Evolutionary conservation across 2,797 vertebrate genomes (phyloP).

Genomic region (Acridotheres tristis): DNA sequence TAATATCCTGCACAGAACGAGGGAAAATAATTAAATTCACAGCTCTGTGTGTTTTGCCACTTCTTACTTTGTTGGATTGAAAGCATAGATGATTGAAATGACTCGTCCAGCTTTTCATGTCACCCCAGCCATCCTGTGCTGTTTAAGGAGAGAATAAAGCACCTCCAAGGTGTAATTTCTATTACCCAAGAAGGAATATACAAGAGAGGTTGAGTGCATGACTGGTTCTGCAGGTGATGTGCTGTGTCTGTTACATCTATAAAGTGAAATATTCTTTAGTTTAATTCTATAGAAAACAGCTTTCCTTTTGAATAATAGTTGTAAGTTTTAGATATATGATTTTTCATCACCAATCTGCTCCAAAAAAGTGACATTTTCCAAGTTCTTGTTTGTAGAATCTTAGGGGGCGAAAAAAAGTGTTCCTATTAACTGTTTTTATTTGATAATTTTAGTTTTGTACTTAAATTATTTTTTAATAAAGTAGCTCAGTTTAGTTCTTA

Average conservation of each 20-base stretch:
- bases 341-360: background rate
- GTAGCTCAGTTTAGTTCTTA: background rate
- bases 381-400: background rate
- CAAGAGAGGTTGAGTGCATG: too few relatives aligned
- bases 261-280: background rate
- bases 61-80: background rate
- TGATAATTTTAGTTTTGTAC: background rate
- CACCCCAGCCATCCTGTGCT: background rate
- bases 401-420: accelerated
- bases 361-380: background rate
- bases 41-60: background rate
- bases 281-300: background rate
- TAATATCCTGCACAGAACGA: background rate
- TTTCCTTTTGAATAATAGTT: background rate
- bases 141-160: background rate
- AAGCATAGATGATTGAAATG: background rate
- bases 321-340: background rate
- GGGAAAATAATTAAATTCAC: background rate
- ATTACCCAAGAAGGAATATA: background rate
- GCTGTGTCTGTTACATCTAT: background rate
- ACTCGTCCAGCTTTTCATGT: background rate
- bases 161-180: background rate
- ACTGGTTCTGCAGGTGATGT: background rate
- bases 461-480: background rate
- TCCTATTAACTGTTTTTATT: background rate